A percentile compares a stretch with the other conserved stretches of the same genome.
phyloP scores from a whole-genome alignment of 2,797 vertebrate genomes.

The Thaleichthys pacificus region DNA sequence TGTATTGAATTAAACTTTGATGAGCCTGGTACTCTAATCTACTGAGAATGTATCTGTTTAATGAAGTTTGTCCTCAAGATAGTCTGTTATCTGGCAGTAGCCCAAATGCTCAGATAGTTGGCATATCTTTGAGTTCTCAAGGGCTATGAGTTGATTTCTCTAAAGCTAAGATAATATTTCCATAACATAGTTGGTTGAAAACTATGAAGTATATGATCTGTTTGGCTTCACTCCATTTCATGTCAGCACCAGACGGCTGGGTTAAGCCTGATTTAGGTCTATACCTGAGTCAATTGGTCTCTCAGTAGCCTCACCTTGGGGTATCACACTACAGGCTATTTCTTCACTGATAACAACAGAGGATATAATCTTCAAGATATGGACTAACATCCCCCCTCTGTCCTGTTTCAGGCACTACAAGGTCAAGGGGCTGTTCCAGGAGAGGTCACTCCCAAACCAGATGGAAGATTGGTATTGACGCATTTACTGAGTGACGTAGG shows the following conservation, averaged over 20 bases:
- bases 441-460: conserved; percentile 45
- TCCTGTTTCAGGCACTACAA: conserved; percentile 30
- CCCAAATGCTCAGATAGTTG: too few relatives aligned
- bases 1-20: too few relatives aligned
- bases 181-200: conserved; percentile 5
- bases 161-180: background rate
- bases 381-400: conserved; percentile 33
- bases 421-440: conserved; percentile 30
- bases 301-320: conserved; percentile 38
- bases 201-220: conserved; percentile 30
- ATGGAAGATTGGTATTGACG: conserved; percentile 37
- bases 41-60: background rate
- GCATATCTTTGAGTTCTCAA: too few relatives aligned
- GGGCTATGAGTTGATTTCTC: too few relatives aligned
- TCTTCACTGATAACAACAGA: conserved; percentile 41
- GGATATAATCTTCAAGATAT: conserved; percentile 37
- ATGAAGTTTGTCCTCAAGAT: too few relatives aligned
- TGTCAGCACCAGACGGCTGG: conserved; percentile 23
- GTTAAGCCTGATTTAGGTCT: conserved; percentile 42
- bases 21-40: too few relatives aligned
- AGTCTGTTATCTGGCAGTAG: too few relatives aligned
- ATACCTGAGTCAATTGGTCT: conserved; percentile 36
- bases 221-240: conserved; percentile 20
- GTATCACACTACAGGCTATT: conserved; percentile 37
- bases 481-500: conserved; percentile 31